A percentile compares a stretch with the other conserved stretches of the same genome.
Conservation (phyloP, 2,888 invertebrate species). For the Trichogramma evanescens region DNA sequence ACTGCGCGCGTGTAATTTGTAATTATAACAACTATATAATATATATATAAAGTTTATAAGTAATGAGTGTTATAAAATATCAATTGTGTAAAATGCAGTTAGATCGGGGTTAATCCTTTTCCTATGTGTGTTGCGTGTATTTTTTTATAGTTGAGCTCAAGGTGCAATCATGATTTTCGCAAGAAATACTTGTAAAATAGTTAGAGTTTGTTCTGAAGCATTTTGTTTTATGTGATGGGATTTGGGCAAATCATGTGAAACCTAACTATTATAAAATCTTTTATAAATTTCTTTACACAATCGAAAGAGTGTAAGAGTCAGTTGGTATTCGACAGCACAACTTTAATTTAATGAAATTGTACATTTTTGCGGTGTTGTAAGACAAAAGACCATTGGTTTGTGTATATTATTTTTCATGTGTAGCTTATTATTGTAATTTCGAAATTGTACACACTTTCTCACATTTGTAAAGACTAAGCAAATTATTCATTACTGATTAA, state of each 20-base stretch:
- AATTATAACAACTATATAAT: conserved; percentile 4
- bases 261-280: background rate
- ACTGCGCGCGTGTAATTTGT: conserved; percentile 15
- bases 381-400: conserved; percentile 4
- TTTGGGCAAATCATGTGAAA: background rate
- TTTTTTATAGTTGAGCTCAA: conserved; percentile 6
- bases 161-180: conserved; percentile 12
- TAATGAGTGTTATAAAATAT: background rate
- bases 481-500: background rate
- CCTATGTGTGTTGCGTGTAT: conserved; percentile 2
- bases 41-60: background rate
- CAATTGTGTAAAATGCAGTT: background rate
- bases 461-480: conserved; percentile 2
- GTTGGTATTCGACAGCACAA: too few species aligned
- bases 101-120: background rate
- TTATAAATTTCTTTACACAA: conserved; percentile 9
- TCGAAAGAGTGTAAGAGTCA: background rate
- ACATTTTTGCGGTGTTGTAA: background rate
- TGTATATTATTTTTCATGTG: conserved; percentile 10
- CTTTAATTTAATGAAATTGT: too few species aligned
- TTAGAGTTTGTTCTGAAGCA: conserved; percentile 15
- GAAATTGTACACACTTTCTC: conserved; percentile 10
- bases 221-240: background rate
- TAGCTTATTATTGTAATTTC: conserved; percentile 8
- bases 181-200: conserved; percentile 21